phyloP scores from a whole-genome alignment of 1,140 invertebrate species.

The Procambarus virginalis region DNA sequence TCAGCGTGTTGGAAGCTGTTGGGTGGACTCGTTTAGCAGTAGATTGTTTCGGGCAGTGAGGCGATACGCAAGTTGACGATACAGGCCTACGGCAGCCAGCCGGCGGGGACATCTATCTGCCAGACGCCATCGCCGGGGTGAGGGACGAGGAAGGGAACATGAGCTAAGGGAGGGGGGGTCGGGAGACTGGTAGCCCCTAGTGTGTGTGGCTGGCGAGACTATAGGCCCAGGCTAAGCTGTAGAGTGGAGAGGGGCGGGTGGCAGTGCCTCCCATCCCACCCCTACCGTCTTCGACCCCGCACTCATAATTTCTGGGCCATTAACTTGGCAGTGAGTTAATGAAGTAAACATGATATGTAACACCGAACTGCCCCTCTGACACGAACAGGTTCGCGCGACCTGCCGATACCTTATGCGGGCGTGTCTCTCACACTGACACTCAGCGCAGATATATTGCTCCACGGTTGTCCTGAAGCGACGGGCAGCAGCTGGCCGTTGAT shows the following conservation, averaged over 20 bases:
- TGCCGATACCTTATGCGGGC: not conserved
- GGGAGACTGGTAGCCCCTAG: constrained; percentile 20
- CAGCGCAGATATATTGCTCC: constrained; percentile 21
- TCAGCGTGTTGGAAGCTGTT: not conserved
- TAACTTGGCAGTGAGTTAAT: constrained; percentile 53
- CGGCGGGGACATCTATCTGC: constrained; percentile 10
- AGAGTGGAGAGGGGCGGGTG: constrained; percentile 3
- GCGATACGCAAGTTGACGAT: constrained; percentile 18
- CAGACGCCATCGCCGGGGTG: constrained; percentile 14
- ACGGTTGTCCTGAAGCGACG: constrained; percentile 40
- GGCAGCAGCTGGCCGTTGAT: constrained; percentile 36
- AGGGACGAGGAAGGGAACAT: not conserved
- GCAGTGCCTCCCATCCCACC: constrained; percentile 10
- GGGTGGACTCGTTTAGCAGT: constrained; percentile 9
- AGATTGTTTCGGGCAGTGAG: constrained; percentile 16
- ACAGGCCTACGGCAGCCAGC: constrained; percentile 1
- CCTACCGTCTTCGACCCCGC: constrained; percentile 6
- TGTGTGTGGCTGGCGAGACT: constrained; percentile 11
- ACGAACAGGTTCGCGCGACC: constrained; percentile 20
- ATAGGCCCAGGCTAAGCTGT: constrained; percentile 20
- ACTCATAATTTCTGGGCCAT: constrained; percentile 47
- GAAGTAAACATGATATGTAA: constrained; percentile 65
- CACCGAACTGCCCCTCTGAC: constrained; percentile 36
- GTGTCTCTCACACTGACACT: constrained; percentile 37
- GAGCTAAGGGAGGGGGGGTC: not conserved